Percentiles rank a stretch among this genome's conserved stretches.
Conservation (phyloP, 1,140 invertebrate genomes). For the Schmidtea mediterranea region DNA sequence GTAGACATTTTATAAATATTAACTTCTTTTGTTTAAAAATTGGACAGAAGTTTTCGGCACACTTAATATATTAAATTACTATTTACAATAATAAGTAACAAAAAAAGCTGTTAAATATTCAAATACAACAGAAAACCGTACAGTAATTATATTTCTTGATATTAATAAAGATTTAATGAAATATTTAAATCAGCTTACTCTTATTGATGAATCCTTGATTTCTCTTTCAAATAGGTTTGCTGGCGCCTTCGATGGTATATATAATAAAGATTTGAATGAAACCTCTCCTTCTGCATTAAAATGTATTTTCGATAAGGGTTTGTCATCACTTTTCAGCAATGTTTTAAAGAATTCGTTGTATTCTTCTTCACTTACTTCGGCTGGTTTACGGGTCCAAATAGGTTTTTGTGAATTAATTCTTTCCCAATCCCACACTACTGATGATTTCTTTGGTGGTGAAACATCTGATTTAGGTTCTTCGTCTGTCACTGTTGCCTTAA, state of each 20-base stretch:
- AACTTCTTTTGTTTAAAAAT: too few species aligned
- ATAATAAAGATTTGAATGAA: constrained; percentile 78
- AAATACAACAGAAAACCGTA: not conserved
- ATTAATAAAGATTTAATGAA: not conserved
- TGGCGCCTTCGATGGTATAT: constrained; percentile 59
- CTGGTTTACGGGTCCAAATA: constrained; percentile 50
- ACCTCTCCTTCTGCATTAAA: constrained; percentile 94
- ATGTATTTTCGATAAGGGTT: constrained; percentile 62
- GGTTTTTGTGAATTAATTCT: constrained; percentile 80
- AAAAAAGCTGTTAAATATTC: too few species aligned
- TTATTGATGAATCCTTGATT: not conserved
- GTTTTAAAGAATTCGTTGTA: constrained; percentile 79
- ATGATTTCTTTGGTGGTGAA: constrained; percentile 70
- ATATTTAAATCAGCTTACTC: not conserved
- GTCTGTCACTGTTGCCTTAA: constrained; percentile 34
- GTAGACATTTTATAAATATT: too few species aligned
- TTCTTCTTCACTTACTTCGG: constrained; percentile 55
- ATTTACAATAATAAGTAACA: too few species aligned
- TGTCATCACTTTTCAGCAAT: constrained; percentile 60
- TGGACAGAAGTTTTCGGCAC: too few species aligned
- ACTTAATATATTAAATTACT: too few species aligned
- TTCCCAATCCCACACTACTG: constrained; percentile 95
- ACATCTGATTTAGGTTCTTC: constrained; percentile 32
- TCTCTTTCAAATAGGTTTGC: constrained; percentile 34
- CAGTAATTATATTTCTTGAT: not conserved